Percentiles rank a stretch among this genome's conserved stretches.
phyloP scores from a whole-genome alignment of 2,888 invertebrate genomes.

The Pocota personata region DNA sequence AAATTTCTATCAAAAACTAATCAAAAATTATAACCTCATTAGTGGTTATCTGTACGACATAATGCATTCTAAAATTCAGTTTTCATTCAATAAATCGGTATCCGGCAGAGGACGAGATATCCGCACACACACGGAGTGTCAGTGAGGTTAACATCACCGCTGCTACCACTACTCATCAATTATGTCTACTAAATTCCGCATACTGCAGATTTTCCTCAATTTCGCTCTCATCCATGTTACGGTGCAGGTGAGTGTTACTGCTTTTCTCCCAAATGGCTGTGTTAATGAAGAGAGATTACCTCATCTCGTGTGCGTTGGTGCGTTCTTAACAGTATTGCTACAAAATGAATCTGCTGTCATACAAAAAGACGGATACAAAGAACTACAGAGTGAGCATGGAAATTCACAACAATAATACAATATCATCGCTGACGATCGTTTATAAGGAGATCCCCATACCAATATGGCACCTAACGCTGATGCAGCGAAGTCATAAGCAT shows the following conservation, averaged over 20 bases:
- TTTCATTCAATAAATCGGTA: neutral
- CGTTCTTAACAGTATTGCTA: slow-evolving; percentile 76
- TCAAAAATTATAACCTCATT: slow-evolving; percentile 31
- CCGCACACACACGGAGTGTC: neutral
- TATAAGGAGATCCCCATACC: slow-evolving; percentile 70
- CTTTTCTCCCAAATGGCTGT: neutral
- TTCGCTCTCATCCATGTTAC: neutral
- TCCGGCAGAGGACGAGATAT: neutral
- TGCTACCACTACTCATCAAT: neutral
- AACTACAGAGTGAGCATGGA: slow-evolving; percentile 75
- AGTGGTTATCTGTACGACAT: neutral
- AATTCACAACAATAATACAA: slow-evolving; percentile 76
- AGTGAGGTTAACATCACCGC: neutral
- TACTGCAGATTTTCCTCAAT: neutral
- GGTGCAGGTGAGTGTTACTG: slow-evolving; percentile 13
- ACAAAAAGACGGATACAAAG: slow-evolving; percentile 75
- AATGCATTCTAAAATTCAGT: neutral
- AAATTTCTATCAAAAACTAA: neutral
- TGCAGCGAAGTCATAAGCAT: slow-evolving; percentile 70
- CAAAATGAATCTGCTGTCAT: slow-evolving; percentile 75
- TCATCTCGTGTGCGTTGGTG: neutral
- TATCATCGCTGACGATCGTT: slow-evolving; percentile 77
- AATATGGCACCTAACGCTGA: slow-evolving; percentile 57
- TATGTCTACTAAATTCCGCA: neutral
- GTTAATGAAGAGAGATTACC: neutral